phyloP scores from a whole-genome alignment of 2,888 invertebrate genomes.

The Schizaphis graminum region DNA sequence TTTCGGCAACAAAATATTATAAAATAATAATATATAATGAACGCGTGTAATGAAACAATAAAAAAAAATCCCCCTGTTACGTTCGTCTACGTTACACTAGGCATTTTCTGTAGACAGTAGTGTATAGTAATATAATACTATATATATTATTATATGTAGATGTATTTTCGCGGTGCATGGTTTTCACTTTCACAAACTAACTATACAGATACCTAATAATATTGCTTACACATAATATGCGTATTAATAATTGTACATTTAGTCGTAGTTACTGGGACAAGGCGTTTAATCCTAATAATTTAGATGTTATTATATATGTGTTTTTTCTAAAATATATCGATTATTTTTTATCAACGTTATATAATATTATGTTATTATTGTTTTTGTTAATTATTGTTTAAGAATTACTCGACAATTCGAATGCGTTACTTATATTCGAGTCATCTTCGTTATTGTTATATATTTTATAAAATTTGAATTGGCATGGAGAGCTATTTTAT shows the following conservation, averaged over 20 bases:
- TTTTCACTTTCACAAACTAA: not conserved
- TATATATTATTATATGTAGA: not conserved
- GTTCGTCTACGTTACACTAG: not conserved
- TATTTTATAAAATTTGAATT: not conserved
- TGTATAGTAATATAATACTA: not conserved
- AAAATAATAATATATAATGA: not conserved
- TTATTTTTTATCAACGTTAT: not conserved
- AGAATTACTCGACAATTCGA: not conserved
- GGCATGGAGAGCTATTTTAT: not conserved
- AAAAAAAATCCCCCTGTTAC: not conserved
- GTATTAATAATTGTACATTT: not conserved
- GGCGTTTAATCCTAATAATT: not conserved
- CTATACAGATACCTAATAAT: not conserved
- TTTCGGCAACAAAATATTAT: not conserved
- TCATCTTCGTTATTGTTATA: not conserved
- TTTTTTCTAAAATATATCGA: not conserved
- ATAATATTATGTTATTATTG: not conserved
- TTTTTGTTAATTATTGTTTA: not conserved
- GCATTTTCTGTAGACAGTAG: not conserved
- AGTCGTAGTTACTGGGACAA: not conserved
- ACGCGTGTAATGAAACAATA: not conserved
- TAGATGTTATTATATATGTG: not conserved
- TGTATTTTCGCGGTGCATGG: constrained; percentile 28
- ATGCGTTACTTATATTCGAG: not conserved
- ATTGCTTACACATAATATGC: not conserved